Base-by-base conservation (phyloP, 2,797 vertebrate genomes). In the Spondyliosoma cantharus region DNA sequence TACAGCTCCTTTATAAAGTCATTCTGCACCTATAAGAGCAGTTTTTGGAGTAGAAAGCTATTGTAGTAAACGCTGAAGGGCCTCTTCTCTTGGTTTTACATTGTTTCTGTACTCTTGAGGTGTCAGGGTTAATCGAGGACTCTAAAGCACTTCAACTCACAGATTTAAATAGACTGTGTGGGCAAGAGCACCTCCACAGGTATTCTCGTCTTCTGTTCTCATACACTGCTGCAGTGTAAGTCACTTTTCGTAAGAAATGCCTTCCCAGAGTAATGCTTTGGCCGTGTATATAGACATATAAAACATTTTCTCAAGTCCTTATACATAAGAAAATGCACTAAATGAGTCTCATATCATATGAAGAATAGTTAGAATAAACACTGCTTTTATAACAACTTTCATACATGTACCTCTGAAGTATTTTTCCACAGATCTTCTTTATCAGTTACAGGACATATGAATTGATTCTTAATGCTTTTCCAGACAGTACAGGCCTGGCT, bases 91-190 rank as follows among this genome's bases (percentile, higher is more conserved):
- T n/a, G 14, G 58, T 81, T 74, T 67, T 19, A 74, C 17, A 2
- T 52, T 6, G 73, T 32, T 69, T 57, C 22, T 24, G 71, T 29
- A 15, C 52, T 65, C 54, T 84, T n/a, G 17, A 45, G 15, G 61
- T 64, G 54, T 74, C 67, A 3, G 24, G 75, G 13, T 82, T 86
- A 82, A 81, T 61, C 46, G 54, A 57, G 69, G 14, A 76, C 60
- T 73, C 58, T 62, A 14, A 61, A 70, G 58, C 52, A 57, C 20
- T 67, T 67, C 2, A 49, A 49, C 58, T 46, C 1, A 13, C 69
- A 58, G 52, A 43, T 76, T 81, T 59, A 60, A 82, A 84, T 54
- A 63, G 79, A 20, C 53, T 29, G 59, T 11, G 83, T 89, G 69
- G 82, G 84, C 72, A 59, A 46, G 29, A 42, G 16, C 74, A 53